Evolutionary conservation across 2,888 invertebrate species (phyloP).

Genomic region (Rhagophthalmus giganteus): DNA sequence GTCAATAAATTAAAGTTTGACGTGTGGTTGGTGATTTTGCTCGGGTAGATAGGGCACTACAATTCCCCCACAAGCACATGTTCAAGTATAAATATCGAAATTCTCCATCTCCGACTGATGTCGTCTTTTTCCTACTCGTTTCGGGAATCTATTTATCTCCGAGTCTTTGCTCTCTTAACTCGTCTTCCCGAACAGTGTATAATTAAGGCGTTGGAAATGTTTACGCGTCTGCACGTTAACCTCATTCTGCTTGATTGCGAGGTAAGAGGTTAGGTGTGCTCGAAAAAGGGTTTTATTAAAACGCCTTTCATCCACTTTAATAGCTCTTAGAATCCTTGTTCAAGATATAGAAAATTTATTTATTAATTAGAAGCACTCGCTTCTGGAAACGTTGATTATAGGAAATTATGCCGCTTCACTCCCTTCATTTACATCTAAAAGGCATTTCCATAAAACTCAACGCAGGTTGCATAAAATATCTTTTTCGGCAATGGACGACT

Average conservation of each 20-base stretch:
- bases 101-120: conserved; percentile 6
- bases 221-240: conserved; percentile 48
- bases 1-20: conserved; percentile 12
- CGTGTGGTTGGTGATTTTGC: conserved; percentile 4
- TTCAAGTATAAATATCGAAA: conserved; percentile 4
- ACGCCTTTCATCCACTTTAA: conserved; percentile 42
- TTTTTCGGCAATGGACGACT: conserved; percentile 22
- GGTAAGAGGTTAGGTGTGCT: conserved; percentile 40
- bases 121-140: conserved; percentile 14
- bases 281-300: conserved; percentile 48
- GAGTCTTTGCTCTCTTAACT: conserved; percentile 19
- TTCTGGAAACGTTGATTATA: conserved; percentile 36
- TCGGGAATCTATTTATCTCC: conserved; percentile 18
- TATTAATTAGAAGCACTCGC: conserved; percentile 39
- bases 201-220: conserved; percentile 50
- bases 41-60: background rate
- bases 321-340: conserved; percentile 38
- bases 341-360: conserved; percentile 40
- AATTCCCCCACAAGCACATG: conserved; percentile 1
- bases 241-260: conserved; percentile 47
- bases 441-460: conserved; percentile 29
- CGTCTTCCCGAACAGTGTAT: conserved; percentile 38
- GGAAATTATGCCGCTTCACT: conserved; percentile 33
- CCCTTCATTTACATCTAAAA: conserved; percentile 31
- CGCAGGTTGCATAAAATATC: conserved; percentile 27